Evolutionary conservation across 2,888 invertebrate species (phyloP).

Genomic region (Cryptus armator): DNA sequence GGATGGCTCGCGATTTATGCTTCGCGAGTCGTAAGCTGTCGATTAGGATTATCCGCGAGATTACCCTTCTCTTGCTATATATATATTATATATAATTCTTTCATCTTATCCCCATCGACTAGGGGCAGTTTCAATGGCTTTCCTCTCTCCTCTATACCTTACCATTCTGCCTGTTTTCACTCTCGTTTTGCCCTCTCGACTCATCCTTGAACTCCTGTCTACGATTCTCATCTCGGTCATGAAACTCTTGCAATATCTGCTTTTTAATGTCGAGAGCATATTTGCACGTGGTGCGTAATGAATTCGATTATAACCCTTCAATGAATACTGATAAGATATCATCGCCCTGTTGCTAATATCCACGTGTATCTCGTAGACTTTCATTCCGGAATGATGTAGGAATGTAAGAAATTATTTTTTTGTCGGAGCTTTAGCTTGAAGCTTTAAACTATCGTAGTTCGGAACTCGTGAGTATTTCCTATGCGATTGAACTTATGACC

Average conservation of each 20-base stretch:
- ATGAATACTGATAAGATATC: neutral
- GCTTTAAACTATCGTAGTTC: neutral
- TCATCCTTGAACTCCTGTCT: slow-evolving; percentile 34
- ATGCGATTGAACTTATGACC: slow-evolving; percentile 21
- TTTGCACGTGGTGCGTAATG: no score
- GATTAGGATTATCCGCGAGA: slow-evolving; percentile 80
- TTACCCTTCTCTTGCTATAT: slow-evolving; percentile 69
- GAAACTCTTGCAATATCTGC: neutral
- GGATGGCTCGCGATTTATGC: slow-evolving; percentile 73
- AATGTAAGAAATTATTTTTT: neutral
- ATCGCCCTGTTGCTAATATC: neutral
- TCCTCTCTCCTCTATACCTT: slow-evolving; percentile 48
- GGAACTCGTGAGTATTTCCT: neutral
- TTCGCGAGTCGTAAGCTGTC: slow-evolving; percentile 74
- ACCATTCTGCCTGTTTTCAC: slow-evolving; percentile 56
- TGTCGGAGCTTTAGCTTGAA: neutral
- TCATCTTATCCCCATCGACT: slow-evolving; percentile 32
- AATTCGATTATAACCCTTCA: neutral
- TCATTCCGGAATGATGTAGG: no score
- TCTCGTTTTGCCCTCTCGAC: slow-evolving; percentile 45
- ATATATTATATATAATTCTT: slow-evolving; percentile 27
- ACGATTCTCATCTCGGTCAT: slow-evolving; percentile 5
- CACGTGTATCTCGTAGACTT: no score
- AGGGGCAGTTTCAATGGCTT: neutral
- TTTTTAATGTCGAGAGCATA: neutral